Conservation (phyloP, 2,113 vertebrate genomes). For the Arvicanthis niloticus region DNA sequence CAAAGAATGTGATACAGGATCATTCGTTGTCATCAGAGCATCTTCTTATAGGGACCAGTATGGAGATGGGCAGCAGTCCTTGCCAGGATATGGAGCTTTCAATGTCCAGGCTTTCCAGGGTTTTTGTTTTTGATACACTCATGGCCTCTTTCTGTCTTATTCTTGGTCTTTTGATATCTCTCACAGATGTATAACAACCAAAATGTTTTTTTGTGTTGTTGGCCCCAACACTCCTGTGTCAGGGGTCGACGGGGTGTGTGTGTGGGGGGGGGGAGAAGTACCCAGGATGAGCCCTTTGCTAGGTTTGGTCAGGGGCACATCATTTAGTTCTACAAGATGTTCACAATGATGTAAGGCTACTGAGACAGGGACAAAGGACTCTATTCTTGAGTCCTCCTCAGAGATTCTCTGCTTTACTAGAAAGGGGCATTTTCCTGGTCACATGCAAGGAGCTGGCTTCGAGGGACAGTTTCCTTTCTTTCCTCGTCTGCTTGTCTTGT, state of each 20-base stretch:
- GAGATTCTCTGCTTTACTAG: conserved; percentile 69
- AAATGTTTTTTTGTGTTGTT: conserved; percentile 25
- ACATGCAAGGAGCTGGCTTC: neutral
- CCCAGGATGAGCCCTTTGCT: conserved; percentile 25
- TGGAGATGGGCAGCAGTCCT: accelerated
- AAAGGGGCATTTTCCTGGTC: neutral
- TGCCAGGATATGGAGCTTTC: neutral
- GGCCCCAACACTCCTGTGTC: neutral
- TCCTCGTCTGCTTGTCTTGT: conserved; percentile 70
- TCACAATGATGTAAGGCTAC: conserved; percentile 58
- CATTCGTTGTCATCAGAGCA: neutral
- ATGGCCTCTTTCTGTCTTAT: conserved; percentile 16
- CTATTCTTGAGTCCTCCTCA: conserved; percentile 78
- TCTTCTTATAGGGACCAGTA: neutral
- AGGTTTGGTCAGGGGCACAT: conserved; percentile 55
- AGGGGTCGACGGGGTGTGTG: no score
- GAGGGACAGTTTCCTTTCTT: conserved; percentile 62
- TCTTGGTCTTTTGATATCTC: neutral
- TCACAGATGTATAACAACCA: neutral
- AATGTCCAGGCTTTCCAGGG: neutral
- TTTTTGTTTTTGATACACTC: neutral
- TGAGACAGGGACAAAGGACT: conserved; percentile 72
- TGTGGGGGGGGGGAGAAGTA: neutral
- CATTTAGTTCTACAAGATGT: conserved; percentile 69
- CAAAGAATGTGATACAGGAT: neutral